Evolutionary conservation across 1,140 invertebrate species (phyloP).

Genomic region (Agrypnia vestita): DNA sequence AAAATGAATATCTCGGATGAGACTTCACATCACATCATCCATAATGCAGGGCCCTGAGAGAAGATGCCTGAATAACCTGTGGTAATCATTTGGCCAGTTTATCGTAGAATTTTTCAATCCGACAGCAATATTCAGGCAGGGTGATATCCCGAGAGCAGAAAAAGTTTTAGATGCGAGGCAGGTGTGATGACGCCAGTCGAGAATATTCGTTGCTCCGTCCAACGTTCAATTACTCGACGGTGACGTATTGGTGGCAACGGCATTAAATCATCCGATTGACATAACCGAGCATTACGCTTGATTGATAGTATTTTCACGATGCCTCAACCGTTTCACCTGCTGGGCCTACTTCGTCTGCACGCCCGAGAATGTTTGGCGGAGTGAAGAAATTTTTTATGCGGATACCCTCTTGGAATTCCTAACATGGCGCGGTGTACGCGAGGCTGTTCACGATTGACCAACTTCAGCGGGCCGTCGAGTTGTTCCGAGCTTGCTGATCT

Average conservation of each 20-base stretch:
- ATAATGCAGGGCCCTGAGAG: too few species aligned
- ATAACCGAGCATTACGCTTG: not conserved
- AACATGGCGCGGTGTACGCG: not conserved
- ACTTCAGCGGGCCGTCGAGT: not conserved
- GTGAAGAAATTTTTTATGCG: conserved; percentile 9
- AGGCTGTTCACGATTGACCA: conserved; percentile 28
- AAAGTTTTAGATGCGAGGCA: too few species aligned
- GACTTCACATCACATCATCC: too few species aligned
- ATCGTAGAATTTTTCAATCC: too few species aligned
- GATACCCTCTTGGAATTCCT: not conserved
- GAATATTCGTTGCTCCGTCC: not conserved
- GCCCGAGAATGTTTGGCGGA: conserved; percentile 35
- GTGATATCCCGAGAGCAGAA: too few species aligned
- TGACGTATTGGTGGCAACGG: not conserved
- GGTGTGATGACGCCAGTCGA: not conserved
- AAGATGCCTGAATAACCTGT: too few species aligned
- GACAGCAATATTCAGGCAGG: too few species aligned
- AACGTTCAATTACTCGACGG: not conserved
- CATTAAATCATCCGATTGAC: conserved; percentile 26
- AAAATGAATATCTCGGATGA: too few species aligned
- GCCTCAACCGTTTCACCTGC: not conserved
- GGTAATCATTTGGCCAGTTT: too few species aligned
- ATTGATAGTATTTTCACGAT: conserved; percentile 3
- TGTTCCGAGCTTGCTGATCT: not conserved
- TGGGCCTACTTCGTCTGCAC: conserved; percentile 13